Percentiles rank a stretch among this genome's conserved stretches.
phyloP scores from a whole-genome alignment of 2,888 invertebrate genomes.

The Carterocephalus palaemon region DNA sequence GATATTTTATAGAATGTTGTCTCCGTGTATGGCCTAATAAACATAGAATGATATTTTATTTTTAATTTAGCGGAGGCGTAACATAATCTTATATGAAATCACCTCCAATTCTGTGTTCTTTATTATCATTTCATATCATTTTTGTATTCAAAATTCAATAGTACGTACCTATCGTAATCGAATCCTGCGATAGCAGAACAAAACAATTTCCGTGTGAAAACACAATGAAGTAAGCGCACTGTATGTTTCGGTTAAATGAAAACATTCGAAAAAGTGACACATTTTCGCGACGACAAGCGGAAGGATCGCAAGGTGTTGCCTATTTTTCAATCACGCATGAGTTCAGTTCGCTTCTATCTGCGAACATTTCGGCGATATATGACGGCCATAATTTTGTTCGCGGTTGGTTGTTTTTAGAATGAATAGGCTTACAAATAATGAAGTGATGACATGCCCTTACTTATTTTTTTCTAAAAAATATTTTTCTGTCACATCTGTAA shows the following conservation, averaged over 20 bases:
- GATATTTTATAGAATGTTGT: no score
- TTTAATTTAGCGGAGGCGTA: no score
- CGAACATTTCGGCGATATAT: slow-evolving; percentile 51
- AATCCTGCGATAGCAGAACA: slow-evolving; percentile 3
- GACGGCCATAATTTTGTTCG: slow-evolving; percentile 47
- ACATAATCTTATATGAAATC: no score
- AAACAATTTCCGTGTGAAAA: slow-evolving; percentile 13
- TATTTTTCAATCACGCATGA: slow-evolving; percentile 63
- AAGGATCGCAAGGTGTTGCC: slow-evolving; percentile 59
- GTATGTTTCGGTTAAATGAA: slow-evolving; percentile 22
- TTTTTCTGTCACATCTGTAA: slow-evolving; percentile 13
- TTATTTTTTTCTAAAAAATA: slow-evolving; percentile 2
- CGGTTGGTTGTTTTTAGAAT: slow-evolving; percentile 20
- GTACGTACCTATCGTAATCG: slow-evolving; percentile 8
- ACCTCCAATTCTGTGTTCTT: no score
- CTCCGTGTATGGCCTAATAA: no score
- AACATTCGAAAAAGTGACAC: slow-evolving; percentile 39
- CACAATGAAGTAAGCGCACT: neutral
- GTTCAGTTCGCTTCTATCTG: slow-evolving; percentile 48
- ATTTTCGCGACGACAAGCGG: slow-evolving; percentile 46
- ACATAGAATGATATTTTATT: no score
- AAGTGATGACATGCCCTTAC: slow-evolving; percentile 16
- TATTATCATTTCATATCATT: no score
- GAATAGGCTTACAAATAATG: slow-evolving; percentile 16
- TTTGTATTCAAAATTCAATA: neutral